phyloP scores from a whole-genome alignment of 2,797 vertebrate species.

The Molossus molossus region DNA sequence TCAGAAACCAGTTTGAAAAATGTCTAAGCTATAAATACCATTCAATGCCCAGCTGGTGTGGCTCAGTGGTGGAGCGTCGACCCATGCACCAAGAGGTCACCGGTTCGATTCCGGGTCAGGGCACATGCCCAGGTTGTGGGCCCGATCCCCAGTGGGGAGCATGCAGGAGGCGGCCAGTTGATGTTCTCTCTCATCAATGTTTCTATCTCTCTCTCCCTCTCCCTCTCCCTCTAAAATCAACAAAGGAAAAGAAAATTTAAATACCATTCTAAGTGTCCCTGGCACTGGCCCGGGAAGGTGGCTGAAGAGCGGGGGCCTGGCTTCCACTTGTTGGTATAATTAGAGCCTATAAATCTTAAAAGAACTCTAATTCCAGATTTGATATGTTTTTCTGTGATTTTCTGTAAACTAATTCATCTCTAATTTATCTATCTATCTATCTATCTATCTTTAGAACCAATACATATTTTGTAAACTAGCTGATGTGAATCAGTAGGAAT shows the following conservation, averaged over 20 bases:
- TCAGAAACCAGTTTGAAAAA: neutral
- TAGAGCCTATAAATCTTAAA: constrained; percentile 1
- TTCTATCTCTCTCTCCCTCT: no score
- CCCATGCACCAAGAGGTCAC: no score
- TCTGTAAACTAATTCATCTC: constrained; percentile 22
- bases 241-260: neutral
- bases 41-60: no score
- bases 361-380: constrained; percentile 33
- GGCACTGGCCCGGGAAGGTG: neutral
- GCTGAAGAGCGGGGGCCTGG: neutral
- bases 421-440: neutral
- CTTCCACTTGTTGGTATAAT: neutral
- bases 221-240: no score
- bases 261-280: neutral
- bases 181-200: no score
- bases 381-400: neutral
- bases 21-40: neutral
- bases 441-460: neutral
- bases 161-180: no score
- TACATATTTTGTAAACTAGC: neutral
- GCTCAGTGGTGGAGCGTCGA: no score
- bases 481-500: constrained; percentile 50
- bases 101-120: no score
- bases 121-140: no score
- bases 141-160: no score